phyloP scores from a whole-genome alignment of 1,140 invertebrate species.

The Wasmannia auropunctata region DNA sequence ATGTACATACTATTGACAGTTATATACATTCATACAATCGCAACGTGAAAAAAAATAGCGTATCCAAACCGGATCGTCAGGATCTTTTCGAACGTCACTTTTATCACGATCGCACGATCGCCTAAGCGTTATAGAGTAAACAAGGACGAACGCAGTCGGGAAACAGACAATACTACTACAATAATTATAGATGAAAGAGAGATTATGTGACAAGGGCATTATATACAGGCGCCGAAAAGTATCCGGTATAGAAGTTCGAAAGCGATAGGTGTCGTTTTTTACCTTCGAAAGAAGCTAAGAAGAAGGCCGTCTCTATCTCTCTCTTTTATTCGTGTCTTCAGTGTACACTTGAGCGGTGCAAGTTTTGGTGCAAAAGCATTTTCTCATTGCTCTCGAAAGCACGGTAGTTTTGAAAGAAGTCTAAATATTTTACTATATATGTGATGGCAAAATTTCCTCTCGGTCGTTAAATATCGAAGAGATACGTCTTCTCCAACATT shows the following conservation, averaged over 20 bases:
- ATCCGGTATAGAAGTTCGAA: constrained; percentile 67
- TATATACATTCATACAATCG: constrained; percentile 48
- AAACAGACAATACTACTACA: constrained; percentile 70
- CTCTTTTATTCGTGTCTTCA: background rate
- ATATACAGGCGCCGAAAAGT: constrained; percentile 58
- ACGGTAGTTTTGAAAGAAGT: background rate
- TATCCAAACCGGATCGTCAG: constrained; percentile 10
- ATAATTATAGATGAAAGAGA: constrained; percentile 33
- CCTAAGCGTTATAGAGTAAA: constrained; percentile 26
- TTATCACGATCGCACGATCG: constrained; percentile 45
- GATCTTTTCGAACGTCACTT: constrained; percentile 30
- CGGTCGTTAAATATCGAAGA: background rate
- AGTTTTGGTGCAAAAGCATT: background rate
- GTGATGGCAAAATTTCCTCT: background rate
- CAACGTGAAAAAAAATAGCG: constrained; percentile 23
- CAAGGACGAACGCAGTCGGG: constrained; percentile 47
- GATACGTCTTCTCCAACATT: background rate
- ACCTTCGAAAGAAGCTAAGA: background rate
- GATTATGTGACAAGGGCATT: constrained; percentile 63
- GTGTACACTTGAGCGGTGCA: background rate
- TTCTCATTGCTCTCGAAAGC: background rate
- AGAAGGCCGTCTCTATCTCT: background rate
- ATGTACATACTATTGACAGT: constrained; percentile 19
- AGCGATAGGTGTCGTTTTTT: constrained; percentile 45
- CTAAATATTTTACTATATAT: background rate